phyloP scores from a whole-genome alignment of 2,888 invertebrate genomes.

The Zootermopsis nevadensis region DNA sequence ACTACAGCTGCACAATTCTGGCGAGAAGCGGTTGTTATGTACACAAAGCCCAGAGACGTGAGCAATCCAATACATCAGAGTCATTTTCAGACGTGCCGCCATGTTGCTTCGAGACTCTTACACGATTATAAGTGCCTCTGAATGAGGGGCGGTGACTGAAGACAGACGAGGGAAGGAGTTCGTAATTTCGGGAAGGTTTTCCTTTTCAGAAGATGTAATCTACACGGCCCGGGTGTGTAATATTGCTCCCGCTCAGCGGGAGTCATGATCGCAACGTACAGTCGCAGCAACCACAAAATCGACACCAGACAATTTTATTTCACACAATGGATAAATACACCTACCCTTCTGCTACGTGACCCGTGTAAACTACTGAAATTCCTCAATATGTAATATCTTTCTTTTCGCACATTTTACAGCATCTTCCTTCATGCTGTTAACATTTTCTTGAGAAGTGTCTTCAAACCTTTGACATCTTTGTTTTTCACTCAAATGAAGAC shows the following conservation, averaged over 20 bases:
- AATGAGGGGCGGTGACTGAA: not conserved
- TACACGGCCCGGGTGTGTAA: conserved; percentile 47
- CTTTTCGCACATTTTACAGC: no score
- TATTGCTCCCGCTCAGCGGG: conserved; percentile 40
- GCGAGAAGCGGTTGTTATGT: not conserved
- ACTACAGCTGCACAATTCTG: not conserved
- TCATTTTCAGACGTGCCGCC: not conserved
- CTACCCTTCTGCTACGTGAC: not conserved
- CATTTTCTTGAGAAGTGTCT: no score
- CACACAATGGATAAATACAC: not conserved
- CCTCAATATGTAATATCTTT: not conserved
- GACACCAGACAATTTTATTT: not conserved
- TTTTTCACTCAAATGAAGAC: no score
- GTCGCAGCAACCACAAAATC: conserved; percentile 10
- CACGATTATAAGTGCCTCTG: not conserved
- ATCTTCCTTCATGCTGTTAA: no score
- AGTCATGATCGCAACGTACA: not conserved
- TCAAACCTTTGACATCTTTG: no score
- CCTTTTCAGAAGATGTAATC: conserved; percentile 44
- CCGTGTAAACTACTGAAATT: not conserved
- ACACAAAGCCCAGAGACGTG: not conserved
- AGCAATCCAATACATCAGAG: not conserved
- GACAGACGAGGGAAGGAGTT: conserved; percentile 2
- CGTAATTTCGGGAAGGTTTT: conserved; percentile 36
- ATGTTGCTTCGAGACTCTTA: not conserved